phyloP scores from a whole-genome alignment of 2,888 invertebrate species.

The Oscheius sp. region DNA sequence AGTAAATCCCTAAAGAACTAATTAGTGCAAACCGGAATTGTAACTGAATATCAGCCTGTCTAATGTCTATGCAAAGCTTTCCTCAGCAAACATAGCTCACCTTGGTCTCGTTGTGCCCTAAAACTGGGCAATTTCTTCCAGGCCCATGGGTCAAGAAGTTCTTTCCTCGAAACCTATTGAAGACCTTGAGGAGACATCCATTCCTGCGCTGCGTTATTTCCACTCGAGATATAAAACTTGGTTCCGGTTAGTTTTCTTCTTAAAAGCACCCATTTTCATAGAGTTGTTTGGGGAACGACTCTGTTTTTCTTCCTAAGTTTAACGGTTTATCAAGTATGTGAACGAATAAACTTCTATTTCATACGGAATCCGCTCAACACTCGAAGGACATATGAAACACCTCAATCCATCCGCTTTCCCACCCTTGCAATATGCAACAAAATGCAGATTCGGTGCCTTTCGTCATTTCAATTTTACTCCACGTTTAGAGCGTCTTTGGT shows the following conservation, averaged over 20 bases:
- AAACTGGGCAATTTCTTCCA: neutral
- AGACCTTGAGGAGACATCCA: slow-evolving; percentile 62
- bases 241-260: slow-evolving; percentile 45
- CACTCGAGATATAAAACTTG: slow-evolving; percentile 63
- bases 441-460: slow-evolving; percentile 61
- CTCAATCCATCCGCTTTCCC: slow-evolving; percentile 58
- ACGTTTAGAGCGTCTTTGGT: slow-evolving; percentile 58
- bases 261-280: slow-evolving; percentile 29
- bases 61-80: slow-evolving; percentile 17
- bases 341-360: slow-evolving; percentile 63
- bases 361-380: slow-evolving; percentile 61
- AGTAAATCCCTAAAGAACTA: neutral
- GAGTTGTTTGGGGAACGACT: slow-evolving; percentile 60
- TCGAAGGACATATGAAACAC: slow-evolving; percentile 56
- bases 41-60: slow-evolving; percentile 20
- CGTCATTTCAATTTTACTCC: too few relatives aligned
- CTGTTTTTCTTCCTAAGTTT: slow-evolving; percentile 60
- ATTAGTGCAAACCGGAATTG: slow-evolving; percentile 20
- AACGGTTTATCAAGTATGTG: slow-evolving; percentile 62
- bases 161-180: slow-evolving; percentile 24
- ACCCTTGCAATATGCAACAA: slow-evolving; percentile 64
- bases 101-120: neutral
- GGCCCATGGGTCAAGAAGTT: neutral
- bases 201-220: slow-evolving; percentile 63
- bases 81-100: slow-evolving; percentile 17